These are phyloP conservation scores for Amphipyra berbera DNA, from an alignment of 2,888 invertebrate species.

Conservation along the genomic window DNA sequence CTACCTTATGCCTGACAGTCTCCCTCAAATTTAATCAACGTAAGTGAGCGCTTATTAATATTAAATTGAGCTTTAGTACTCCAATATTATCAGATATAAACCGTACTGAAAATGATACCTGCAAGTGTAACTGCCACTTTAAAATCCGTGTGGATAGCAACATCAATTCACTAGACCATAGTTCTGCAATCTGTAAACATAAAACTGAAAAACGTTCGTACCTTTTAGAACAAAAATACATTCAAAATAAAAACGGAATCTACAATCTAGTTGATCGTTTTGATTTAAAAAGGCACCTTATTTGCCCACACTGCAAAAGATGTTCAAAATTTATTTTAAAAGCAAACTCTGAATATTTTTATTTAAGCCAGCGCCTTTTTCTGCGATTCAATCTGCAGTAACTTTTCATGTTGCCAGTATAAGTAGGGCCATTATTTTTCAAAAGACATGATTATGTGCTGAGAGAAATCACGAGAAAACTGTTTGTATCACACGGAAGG, in stretches of 20 bases:
- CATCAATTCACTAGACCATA: constrained; percentile 15
- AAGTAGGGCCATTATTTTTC: constrained; percentile 67
- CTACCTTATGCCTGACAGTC: constrained; percentile 27
- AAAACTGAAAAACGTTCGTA: constrained; percentile 11
- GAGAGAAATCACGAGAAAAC: constrained; percentile 50
- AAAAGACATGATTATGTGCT: constrained; percentile 63
- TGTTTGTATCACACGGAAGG: constrained; percentile 44
- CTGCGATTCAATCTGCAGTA: constrained; percentile 78
- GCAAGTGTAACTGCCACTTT: constrained; percentile 9
- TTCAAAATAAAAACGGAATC: constrained; percentile 13
- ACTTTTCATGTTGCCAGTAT: constrained; percentile 72
- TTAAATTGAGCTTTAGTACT: constrained; percentile 17
- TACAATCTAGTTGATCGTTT: constrained; percentile 17
- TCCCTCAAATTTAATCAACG: constrained; percentile 39
- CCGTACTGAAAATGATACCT: neutral
- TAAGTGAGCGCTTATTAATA: constrained; percentile 39
- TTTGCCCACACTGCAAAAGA: constrained; percentile 30
- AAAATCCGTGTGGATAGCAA: constrained; percentile 6
- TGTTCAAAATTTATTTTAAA: constrained; percentile 41
- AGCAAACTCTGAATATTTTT: constrained; percentile 48
- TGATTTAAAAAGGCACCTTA: constrained; percentile 13
- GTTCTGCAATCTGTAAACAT: constrained; percentile 21
- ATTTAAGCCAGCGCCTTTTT: constrained; percentile 63
- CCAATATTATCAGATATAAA: constrained; percentile 7
- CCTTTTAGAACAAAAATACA: constrained; percentile 6